Evolutionary conservation across 2,113 vertebrate species (phyloP).

Genomic region (Scalopus aquaticus): DNA sequence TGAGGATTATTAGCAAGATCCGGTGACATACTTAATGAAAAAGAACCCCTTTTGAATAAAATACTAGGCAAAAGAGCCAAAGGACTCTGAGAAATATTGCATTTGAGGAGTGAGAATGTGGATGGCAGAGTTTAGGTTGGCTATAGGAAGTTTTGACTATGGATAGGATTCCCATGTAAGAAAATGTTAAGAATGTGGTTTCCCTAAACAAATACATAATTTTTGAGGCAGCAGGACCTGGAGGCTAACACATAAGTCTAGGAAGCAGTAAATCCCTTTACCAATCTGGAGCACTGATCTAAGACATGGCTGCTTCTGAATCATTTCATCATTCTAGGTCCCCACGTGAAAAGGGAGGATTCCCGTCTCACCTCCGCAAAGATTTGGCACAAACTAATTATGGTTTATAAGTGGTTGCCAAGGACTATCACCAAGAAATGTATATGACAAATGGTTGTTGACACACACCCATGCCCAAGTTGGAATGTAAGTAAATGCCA

Average conservation of each 20-base stretch:
- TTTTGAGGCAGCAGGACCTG: not conserved
- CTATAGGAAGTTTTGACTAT: not conserved
- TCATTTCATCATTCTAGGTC: slow-evolving; percentile 25
- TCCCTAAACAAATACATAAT: slow-evolving; percentile 22
- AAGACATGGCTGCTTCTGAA: slow-evolving; percentile 44
- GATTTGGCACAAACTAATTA: slow-evolving; percentile 52
- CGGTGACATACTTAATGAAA: not conserved
- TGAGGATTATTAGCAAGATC: not conserved
- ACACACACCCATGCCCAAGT: not conserved
- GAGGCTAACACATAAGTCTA: not conserved
- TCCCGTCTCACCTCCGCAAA: slow-evolving; percentile 23
- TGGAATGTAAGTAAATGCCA: slow-evolving; percentile 62
- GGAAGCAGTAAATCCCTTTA: slow-evolving; percentile 52
- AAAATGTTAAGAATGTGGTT: slow-evolving; percentile 13
- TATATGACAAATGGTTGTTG: slow-evolving; percentile 35
- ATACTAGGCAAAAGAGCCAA: not conserved
- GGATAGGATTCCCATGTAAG: slow-evolving; percentile 28
- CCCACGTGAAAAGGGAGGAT: not conserved
- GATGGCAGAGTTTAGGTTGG: not conserved
- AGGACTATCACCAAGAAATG: not conserved
- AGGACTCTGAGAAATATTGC: not conserved
- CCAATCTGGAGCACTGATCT: slow-evolving; percentile 44
- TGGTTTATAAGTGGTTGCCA: not conserved
- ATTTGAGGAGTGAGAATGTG: not conserved
- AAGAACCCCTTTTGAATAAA: not conserved